Evolutionary conservation across 2,797 vertebrate species (phyloP), one percentile per base, ranked within the genome.

Genomic region (Hapalemur alaotrensis): DNA sequence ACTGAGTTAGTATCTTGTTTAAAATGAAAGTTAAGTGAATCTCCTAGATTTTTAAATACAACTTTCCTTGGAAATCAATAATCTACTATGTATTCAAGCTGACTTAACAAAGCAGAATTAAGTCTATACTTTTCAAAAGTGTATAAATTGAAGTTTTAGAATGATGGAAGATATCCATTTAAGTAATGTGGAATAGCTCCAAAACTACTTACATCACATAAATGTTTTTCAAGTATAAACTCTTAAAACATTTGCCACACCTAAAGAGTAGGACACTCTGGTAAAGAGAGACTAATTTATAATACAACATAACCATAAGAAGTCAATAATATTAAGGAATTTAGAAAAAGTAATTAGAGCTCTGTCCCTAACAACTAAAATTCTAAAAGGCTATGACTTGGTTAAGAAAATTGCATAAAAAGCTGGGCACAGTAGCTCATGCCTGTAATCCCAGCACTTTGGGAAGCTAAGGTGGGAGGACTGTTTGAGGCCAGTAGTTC

Each of bases 41-140:
- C 75, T 81, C 48, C 46, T 86, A 89, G 38, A 92, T 41, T 95
- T 95, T 81, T 93, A 43, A 85, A 78, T 54, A 78, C 61, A 94
- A 69, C n/a, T 82, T 94, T 78, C 22, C 43, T 93, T 89, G 57
- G 69, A 93, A 96, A 94, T 91, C 32, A 85, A 13, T 91, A 30
- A 23, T 94, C 38, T 72, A 43, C 65, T 57, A 50, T 59, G 50
- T 94, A 80, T 84, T 83, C 35, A 87, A 59, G 76, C 23, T 35
- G 79, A 65, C 35, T 87, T 70, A 89, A 59, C 23, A 85, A 93
- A 87, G 57, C 41, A 92, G 75, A 96, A 95, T 76, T 69, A 92
- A 73, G 22, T 65, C 54, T 59, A 4, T 85, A 41, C 81, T 94
- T 96, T 94, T 70, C 61, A 82, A 84, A 92, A 88, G 28, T 79